Percentiles rank a stretch among this genome's conserved stretches.
Conservation (phyloP, 2,113 vertebrate species). For the Synchiropus splendidus region DNA sequence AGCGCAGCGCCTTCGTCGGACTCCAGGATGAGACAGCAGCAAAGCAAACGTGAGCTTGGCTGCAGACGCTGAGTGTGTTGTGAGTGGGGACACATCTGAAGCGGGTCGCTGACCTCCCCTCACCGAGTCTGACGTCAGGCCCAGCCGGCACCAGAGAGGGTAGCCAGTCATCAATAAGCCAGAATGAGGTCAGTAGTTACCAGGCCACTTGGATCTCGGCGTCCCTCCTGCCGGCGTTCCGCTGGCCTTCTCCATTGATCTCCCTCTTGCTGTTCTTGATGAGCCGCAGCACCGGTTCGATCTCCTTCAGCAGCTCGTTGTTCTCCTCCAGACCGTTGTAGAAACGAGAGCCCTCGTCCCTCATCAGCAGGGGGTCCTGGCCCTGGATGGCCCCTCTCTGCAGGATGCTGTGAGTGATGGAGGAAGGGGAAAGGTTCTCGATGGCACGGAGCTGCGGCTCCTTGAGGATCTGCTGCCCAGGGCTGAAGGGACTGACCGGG, state of each 20-base stretch:
- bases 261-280: conserved; percentile 73
- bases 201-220: conserved; percentile 86
- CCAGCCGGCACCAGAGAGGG: background rate
- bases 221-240: conserved; percentile 70
- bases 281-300: conserved; percentile 83
- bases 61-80: too few relatives aligned
- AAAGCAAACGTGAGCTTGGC: too few relatives aligned
- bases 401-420: conserved; percentile 46
- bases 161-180: conserved; percentile 15
- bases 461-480: conserved; percentile 59
- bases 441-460: conserved; percentile 66
- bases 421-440: conserved; percentile 65
- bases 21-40: too few relatives aligned
- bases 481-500: conserved; percentile 41
- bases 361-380: conserved; percentile 50
- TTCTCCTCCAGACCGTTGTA: conserved; percentile 73
- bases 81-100: too few relatives aligned
- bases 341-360: conserved; percentile 52
- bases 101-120: too few relatives aligned
- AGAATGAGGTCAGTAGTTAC: conserved; percentile 62
- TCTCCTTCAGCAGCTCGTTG: conserved; percentile 85
- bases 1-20: too few relatives aligned
- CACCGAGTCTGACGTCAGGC: too few relatives aligned
- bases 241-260: conserved; percentile 64
- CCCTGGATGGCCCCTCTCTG: conserved; percentile 42